phyloP scores from a whole-genome alignment of 2,797 vertebrate species.

The Phoebastria nigripes region DNA sequence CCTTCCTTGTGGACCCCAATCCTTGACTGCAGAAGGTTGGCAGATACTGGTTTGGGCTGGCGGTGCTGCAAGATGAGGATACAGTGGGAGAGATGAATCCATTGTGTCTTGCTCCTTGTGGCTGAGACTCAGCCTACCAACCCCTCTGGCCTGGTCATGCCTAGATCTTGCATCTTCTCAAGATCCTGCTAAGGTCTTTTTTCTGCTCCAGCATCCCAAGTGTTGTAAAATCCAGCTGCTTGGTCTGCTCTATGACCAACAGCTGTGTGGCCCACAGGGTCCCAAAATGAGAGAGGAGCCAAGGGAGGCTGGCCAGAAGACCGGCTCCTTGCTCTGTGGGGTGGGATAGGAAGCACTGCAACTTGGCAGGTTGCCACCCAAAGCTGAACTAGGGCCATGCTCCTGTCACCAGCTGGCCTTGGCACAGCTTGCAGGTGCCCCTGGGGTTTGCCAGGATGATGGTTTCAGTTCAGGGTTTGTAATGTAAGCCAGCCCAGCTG shows the following conservation, averaged over 20 bases:
- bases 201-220: neutral
- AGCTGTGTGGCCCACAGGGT: neutral
- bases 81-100: neutral
- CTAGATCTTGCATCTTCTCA: neutral
- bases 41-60: neutral
- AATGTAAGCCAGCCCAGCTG: neutral
- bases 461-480: neutral
- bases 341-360: neutral
- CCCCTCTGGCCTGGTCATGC: neutral
- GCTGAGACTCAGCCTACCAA: neutral
- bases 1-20: neutral
- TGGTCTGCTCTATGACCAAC: neutral
- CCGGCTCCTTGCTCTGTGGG: neutral
- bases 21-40: neutral
- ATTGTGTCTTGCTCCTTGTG: neutral
- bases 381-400: neutral
- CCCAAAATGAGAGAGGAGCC: neutral
- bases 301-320: neutral
- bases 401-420: neutral
- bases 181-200: too few relatives aligned
- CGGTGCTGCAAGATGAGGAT: neutral
- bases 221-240: neutral
- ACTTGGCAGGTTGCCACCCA: neutral
- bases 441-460: neutral
- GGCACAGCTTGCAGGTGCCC: neutral